Percentiles rank a stretch among this genome's conserved stretches.
Conservation (phyloP, 1,140 invertebrate species). For the Teleogryllus occipitalis region DNA sequence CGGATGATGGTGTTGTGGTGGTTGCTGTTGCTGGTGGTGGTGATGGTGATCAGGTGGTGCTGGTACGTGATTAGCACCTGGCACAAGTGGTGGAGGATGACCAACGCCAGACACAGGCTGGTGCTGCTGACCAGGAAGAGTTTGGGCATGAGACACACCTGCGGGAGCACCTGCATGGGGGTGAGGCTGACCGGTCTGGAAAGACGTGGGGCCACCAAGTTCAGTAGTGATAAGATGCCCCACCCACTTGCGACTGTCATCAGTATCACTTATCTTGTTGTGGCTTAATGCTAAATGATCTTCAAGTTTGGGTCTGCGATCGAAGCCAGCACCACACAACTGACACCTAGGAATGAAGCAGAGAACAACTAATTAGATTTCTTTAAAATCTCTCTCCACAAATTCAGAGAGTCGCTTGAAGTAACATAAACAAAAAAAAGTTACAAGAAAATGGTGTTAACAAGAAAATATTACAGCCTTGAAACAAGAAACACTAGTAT, state of each 20-base stretch:
- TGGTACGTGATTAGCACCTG: neutral
- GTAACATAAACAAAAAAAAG: no score
- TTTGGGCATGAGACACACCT: neutral
- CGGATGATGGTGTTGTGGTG: constrained; percentile 9
- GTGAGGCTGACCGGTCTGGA: neutral
- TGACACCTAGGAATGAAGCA: constrained; percentile 44
- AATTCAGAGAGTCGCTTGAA: no score
- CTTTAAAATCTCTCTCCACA: no score
- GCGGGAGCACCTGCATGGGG: neutral
- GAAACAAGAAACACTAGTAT: no score
- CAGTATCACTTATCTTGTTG: constrained; percentile 18
- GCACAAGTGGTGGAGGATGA: constrained; percentile 1
- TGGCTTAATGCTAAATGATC: constrained; percentile 30
- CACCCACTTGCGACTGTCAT: constrained; percentile 19
- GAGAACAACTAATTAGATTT: no score
- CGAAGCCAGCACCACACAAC: constrained; percentile 38
- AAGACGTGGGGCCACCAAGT: neutral
- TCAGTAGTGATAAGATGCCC: constrained; percentile 15
- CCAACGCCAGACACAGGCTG: neutral
- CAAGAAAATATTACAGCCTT: no score
- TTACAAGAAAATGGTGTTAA: no score
- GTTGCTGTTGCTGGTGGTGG: neutral
- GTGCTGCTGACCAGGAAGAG: neutral
- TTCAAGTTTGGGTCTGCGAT: constrained; percentile 33
- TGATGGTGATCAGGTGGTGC: neutral